phyloP scores from a whole-genome alignment of 2,113 vertebrate species.

The Engraulis encrasicolus region DNA sequence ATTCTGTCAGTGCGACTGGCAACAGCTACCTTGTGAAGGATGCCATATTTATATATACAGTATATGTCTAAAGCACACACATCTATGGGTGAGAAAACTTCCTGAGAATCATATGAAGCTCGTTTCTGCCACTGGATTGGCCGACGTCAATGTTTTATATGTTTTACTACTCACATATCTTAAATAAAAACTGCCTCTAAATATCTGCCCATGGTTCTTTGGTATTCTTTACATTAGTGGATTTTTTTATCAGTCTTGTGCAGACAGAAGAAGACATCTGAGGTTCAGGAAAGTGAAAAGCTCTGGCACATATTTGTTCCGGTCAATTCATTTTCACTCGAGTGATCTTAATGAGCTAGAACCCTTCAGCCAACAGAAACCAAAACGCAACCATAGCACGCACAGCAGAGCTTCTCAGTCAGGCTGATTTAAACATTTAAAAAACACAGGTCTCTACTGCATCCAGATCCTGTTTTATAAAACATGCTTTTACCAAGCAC shows the following conservation, averaged over 20 bases:
- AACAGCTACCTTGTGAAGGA: background rate
- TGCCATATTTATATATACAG: conserved; percentile 23
- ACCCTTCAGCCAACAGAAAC: no score
- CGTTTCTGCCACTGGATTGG: conserved; percentile 82
- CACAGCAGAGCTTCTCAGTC: no score
- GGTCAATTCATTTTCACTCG: no score
- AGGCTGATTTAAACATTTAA: no score
- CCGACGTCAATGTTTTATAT: conserved; percentile 82
- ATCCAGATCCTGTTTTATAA: no score
- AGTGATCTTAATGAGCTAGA: no score
- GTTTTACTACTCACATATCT: conserved; percentile 75
- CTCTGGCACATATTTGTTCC: no score
- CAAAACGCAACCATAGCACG: no score
- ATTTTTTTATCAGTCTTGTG: background rate
- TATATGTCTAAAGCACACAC: conserved; percentile 17
- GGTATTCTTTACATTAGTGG: background rate
- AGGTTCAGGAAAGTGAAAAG: no score
- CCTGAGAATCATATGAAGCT: conserved; percentile 20
- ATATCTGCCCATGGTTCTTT: background rate
- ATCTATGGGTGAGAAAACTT: conserved; percentile 11
- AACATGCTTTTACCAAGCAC: no score
- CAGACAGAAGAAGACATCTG: no score
- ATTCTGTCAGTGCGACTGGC: background rate
- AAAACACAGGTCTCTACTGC: no score
- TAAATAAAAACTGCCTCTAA: conserved; percentile 56